Evolutionary conservation across 2,888 invertebrate genomes (phyloP), one percentile per base, ranked within the genome.

Genomic region (Ornithoptera alexandrae): DNA sequence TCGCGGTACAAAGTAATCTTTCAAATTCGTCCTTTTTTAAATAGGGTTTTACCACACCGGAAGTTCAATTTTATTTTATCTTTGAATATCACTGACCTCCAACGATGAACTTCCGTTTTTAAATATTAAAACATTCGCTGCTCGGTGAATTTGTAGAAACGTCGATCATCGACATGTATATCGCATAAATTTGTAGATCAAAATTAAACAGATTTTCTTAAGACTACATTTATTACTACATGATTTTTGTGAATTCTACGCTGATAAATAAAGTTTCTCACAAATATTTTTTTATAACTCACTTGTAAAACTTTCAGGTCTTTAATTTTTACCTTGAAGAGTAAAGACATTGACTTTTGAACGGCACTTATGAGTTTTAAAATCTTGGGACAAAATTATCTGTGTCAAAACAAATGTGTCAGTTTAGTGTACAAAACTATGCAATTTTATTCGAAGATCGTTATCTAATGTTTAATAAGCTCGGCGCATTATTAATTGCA

Each of bases 381-480:
- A n/a, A 53, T 18, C 15, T 53, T 6, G n/a, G 15, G 22, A 58
- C 15, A 58, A 58, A 58, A 22, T 8, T 22, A 58, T 22, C 18
- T 22, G 15, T 6, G 22, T 58, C 22, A 20, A 15, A 58, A 22
- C 22, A 53, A 53, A 53, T 18, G n/a, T 53, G 53, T 18, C 18
- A n/a, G 53, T 53, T 53, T 53, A n/a, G 53, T 18, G 8, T 53
- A 53, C n/a, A 53, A 53, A 53, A n/a, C 53, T 53, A 5, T 18
- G 53, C n/a, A 53, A 60, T 60, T 66, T 30, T 50, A 24, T 46
- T 30, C 60, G 6, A 18, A 60, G 60, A 60, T 60, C 5, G 15
- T 30, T 60, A 60, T 60, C 60, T 60, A 60, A 36, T 60, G 22
- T 18, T 60, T 30, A 60, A 39, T 42, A 39, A 61, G 61, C 61